These are phyloP conservation scores for Ictalurus furcatus DNA, from an alignment of 2,113 vertebrate genomes.

Conservation along the genomic window DNA sequence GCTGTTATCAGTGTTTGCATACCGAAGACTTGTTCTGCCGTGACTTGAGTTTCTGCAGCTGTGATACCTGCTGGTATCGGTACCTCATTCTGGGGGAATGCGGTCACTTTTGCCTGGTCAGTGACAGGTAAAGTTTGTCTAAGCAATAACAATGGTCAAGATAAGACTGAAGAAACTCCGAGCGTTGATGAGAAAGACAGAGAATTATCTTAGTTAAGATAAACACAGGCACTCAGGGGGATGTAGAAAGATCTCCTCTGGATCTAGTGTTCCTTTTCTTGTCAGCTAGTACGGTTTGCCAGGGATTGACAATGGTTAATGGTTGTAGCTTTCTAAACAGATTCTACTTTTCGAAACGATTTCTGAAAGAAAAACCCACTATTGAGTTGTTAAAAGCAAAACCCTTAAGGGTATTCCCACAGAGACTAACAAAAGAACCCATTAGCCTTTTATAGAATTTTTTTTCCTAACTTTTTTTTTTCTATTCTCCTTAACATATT, in stretches of 20 bases:
- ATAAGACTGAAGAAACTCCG: constrained; percentile 9
- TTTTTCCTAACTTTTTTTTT: neutral
- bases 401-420: neutral
- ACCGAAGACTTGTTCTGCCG: constrained; percentile 16
- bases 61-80: constrained; percentile 25
- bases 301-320: neutral
- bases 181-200: neutral
- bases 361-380: neutral
- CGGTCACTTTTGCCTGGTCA: constrained; percentile 16
- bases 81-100: neutral
- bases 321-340: neutral
- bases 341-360: neutral
- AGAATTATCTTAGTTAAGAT: constrained; percentile 1
- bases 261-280: neutral
- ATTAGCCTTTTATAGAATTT: neutral
- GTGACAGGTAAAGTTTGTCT: constrained; percentile 14
- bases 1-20: constrained; percentile 36
- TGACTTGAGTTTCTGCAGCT: constrained; percentile 22
- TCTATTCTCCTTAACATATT: neutral
- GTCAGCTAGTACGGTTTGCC: neutral
- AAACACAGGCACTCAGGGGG: neutral
- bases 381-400: neutral
- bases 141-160: constrained; percentile 17
- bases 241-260: neutral
- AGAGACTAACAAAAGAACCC: neutral